Evolutionary conservation across 2,888 invertebrate species (phyloP).

Genomic region (Watsonalla binaria): DNA sequence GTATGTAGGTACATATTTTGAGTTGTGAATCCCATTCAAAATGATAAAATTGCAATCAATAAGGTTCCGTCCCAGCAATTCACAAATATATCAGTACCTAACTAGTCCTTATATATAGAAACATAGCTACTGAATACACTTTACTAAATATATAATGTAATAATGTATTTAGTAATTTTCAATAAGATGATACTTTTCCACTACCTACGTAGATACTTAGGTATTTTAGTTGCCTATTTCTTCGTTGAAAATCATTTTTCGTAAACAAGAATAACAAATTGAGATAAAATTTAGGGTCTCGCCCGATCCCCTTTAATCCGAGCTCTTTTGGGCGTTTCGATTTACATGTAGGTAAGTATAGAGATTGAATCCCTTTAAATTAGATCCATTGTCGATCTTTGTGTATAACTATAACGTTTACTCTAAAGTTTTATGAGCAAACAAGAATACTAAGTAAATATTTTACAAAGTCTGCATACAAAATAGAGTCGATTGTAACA

Average conservation of each 20-base stretch:
- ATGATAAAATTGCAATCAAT: no score
- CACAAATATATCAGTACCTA: no score
- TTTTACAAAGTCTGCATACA: background rate
- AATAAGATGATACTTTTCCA: conserved; percentile 21
- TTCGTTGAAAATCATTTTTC: conserved; percentile 51
- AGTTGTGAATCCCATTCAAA: no score
- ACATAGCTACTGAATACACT: no score
- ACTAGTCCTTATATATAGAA: no score
- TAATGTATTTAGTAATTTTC: conserved; percentile 27
- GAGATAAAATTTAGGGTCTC: conserved; percentile 58
- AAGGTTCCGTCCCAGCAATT: no score
- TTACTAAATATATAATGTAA: no score
- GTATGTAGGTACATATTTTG: no score
- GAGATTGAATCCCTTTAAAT: no score
- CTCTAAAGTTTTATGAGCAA: background rate
- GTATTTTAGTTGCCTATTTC: conserved; percentile 40
- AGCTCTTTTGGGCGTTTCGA: conserved; percentile 38
- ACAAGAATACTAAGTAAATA: background rate
- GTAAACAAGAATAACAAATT: conserved; percentile 58
- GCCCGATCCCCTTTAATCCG: conserved; percentile 59
- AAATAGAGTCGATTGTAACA: background rate
- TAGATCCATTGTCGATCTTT: conserved; percentile 9
- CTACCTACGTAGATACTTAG: no score
- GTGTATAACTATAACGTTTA: background rate
- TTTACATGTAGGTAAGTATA: conserved; percentile 21